A percentile compares a stretch with the other conserved stretches of the same genome.
phyloP scores from a whole-genome alignment of 2,888 invertebrate species.

The Lithodes maja region DNA sequence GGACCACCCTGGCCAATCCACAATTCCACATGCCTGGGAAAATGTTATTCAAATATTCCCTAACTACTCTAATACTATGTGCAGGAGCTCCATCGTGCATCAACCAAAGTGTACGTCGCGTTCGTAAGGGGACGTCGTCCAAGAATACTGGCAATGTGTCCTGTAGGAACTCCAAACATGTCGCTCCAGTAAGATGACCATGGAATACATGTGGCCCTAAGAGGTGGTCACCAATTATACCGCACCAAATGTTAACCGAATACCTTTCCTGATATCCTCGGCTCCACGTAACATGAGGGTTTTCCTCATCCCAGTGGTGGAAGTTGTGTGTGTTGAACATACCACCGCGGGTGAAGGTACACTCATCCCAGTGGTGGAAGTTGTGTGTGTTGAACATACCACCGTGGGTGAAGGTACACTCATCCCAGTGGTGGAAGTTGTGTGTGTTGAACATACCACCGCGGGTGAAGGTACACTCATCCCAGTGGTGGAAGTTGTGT shows the following conservation, averaged over 20 bases:
- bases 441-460: too few relatives aligned
- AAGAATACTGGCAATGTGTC: neutral
- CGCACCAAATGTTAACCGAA: conserved; percentile 12
- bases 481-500: too few relatives aligned
- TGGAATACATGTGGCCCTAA: conserved; percentile 10
- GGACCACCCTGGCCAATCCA: too few relatives aligned
- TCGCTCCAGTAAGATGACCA: conserved; percentile 16
- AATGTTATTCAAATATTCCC: too few relatives aligned
- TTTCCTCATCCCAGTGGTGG: conserved; percentile 16
- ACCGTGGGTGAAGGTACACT: too few relatives aligned
- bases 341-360: conserved; percentile 17
- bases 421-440: too few relatives aligned
- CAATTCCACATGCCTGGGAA: too few relatives aligned
- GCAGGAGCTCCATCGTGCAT: too few relatives aligned
- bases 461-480: too few relatives aligned
- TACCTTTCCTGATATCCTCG: conserved; percentile 7
- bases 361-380: conserved; percentile 9
- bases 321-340: conserved; percentile 19
- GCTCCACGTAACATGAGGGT: conserved; percentile 8
- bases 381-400: too few relatives aligned
- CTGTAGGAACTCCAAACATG: conserved; percentile 10
- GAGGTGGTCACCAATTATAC: conserved; percentile 21
- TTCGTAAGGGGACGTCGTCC: conserved; percentile 2
- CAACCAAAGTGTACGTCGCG: neutral
- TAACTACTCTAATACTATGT: too few relatives aligned